These are phyloP conservation scores for Sphaerophoria rueppellii DNA, from an alignment of 2,888 invertebrate genomes.

Conservation along the genomic window DNA sequence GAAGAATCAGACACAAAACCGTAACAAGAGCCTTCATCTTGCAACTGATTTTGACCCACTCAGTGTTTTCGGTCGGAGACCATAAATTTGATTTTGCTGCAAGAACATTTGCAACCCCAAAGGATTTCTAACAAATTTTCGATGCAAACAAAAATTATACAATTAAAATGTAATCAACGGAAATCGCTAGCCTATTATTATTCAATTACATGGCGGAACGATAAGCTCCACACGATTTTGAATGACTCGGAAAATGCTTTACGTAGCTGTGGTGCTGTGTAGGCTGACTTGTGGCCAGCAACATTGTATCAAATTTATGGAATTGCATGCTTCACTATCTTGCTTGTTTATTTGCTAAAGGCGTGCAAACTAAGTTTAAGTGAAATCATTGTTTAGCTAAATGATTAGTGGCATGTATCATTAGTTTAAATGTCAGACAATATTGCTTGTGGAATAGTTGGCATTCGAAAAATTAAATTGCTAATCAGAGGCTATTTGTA, in stretches of 20 bases:
- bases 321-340: constrained; percentile 9
- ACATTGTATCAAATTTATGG: neutral
- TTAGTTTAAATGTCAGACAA: constrained; percentile 5
- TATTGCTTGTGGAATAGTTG: neutral
- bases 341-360: neutral
- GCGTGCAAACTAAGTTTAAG: neutral
- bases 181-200: constrained; percentile 30
- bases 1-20: neutral
- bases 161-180: constrained; percentile 52
- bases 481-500: too few relatives aligned
- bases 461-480: neutral
- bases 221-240: neutral
- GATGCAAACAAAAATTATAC: constrained; percentile 25
- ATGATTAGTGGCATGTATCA: constrained; percentile 8
- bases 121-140: constrained; percentile 34
- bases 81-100: neutral
- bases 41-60: neutral
- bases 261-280: neutral
- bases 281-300: neutral
- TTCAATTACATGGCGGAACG: constrained; percentile 33
- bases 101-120: neutral
- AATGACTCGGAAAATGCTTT: neutral
- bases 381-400: constrained; percentile 2
- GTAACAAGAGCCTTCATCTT: constrained; percentile 21
- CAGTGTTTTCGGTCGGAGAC: too few relatives aligned